These are phyloP conservation scores for Cacoxenus indagator DNA, from an alignment of 2,888 invertebrate species.

Conservation along the genomic window DNA sequence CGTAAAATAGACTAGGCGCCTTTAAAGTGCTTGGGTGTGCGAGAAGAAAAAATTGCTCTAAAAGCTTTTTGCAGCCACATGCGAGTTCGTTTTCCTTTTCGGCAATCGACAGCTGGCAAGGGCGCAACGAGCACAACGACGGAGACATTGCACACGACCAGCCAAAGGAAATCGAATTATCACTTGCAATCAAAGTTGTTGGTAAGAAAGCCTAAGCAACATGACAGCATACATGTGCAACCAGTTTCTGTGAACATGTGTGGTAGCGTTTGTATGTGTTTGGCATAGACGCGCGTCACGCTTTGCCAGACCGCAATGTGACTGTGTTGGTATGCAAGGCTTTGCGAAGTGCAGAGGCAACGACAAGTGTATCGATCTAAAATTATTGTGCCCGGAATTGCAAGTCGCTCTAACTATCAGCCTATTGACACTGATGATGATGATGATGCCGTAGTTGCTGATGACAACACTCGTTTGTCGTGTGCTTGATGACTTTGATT, in stretches of 20 bases:
- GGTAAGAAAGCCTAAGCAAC: neutral
- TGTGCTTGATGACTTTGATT: neutral
- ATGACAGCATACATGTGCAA: neutral
- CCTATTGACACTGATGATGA: neutral
- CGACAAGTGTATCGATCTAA: neutral
- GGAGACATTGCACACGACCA: neutral
- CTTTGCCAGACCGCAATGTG: neutral
- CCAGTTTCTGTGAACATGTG: neutral
- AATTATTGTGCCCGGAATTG: neutral
- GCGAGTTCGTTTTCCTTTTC: neutral
- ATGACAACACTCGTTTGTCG: neutral
- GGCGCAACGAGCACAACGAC: neutral
- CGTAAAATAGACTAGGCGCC: no score
- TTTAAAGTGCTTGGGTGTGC: neutral
- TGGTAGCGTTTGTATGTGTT: neutral
- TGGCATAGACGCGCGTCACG: neutral
- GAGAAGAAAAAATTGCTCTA: neutral
- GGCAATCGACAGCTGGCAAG: neutral
- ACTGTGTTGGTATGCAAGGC: neutral
- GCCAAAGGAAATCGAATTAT: conserved; percentile 44
- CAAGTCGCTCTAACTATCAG: neutral
- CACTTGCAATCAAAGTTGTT: conserved; percentile 27
- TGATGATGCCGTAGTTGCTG: neutral
- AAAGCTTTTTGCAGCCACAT: conserved; percentile 8
- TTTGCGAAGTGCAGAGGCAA: neutral